Evolutionary conservation across 2,113 vertebrate genomes (phyloP).

Genomic region (Nibea coibor): DNA sequence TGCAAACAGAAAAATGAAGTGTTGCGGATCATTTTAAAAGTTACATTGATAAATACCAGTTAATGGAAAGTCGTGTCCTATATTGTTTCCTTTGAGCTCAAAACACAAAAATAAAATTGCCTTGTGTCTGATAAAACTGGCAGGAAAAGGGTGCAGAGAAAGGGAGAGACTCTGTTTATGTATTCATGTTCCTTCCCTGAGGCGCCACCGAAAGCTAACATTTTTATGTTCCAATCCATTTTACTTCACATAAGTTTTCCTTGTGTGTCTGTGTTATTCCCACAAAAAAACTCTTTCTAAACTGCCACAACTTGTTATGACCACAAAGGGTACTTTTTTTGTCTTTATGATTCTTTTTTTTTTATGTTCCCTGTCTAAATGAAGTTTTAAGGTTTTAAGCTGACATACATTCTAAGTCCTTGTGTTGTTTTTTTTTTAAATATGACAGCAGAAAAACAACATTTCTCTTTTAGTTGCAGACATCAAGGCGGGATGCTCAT

Average conservation of each 20-base stretch:
- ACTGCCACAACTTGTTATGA: slow-evolving; percentile 25
- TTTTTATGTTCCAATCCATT: slow-evolving; percentile 10
- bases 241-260: slow-evolving; percentile 15
- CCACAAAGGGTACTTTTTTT: slow-evolving; percentile 14
- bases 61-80: slow-evolving; percentile 1
- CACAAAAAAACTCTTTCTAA: slow-evolving; percentile 18
- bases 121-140: slow-evolving; percentile 11
- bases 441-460: slow-evolving; percentile 47
- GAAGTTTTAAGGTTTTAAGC: slow-evolving; percentile 35
- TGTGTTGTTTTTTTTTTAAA: slow-evolving; percentile 37
- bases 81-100: not conserved
- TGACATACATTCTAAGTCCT: slow-evolving; percentile 31
- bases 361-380: slow-evolving; percentile 15
- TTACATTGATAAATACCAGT: slow-evolving; percentile 11
- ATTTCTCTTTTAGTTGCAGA: slow-evolving; percentile 37
- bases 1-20: not conserved
- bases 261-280: not conserved
- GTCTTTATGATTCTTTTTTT: not conserved
- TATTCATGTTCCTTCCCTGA: slow-evolving; percentile 27
- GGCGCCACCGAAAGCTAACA: slow-evolving; percentile 5
- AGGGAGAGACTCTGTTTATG: slow-evolving; percentile 26
- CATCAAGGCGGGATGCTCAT: slow-evolving; percentile 18
- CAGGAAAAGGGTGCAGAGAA: not conserved
- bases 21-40: not conserved
- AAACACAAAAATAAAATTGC: not conserved